Conservation (phyloP, 2,888 invertebrate species). For the Platycheirus albimanus region DNA sequence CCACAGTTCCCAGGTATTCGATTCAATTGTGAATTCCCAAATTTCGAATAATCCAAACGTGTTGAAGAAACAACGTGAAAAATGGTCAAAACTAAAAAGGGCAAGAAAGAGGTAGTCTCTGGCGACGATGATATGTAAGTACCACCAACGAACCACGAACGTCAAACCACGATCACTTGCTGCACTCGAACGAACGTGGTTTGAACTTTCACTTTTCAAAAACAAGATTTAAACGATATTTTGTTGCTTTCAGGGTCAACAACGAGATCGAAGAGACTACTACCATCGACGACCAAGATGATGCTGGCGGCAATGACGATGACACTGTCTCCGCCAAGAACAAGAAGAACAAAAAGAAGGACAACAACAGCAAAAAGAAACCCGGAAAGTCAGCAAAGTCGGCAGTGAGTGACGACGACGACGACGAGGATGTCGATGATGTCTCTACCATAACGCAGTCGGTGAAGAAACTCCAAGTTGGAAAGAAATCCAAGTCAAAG, state of each 20-base stretch:
- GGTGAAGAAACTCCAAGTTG: constrained; percentile 85
- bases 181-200: too few relatives aligned
- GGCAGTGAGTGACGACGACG: constrained; percentile 83
- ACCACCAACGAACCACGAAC: constrained; percentile 41
- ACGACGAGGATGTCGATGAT: constrained; percentile 80
- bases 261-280: constrained; percentile 83
- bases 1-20: constrained; percentile 40
- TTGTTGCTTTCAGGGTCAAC: constrained; percentile 85
- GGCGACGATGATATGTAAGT: constrained; percentile 88
- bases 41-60: constrained; percentile 79
- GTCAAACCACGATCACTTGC: too few relatives aligned
- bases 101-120: constrained; percentile 89
- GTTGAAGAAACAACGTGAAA: constrained; percentile 82
- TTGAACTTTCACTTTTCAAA: constrained; percentile 73
- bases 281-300: constrained; percentile 76
- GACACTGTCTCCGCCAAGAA: constrained; percentile 81
- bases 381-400: constrained; percentile 77
- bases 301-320: constrained; percentile 73
- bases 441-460: constrained; percentile 83
- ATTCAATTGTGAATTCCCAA: constrained; percentile 68
- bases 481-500: constrained; percentile 83
- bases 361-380: constrained; percentile 78
- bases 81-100: constrained; percentile 93
- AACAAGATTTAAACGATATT: constrained; percentile 25
- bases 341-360: constrained; percentile 81